Conservation (phyloP, 92 coral and sea anemone genomes). For the Porites evermanni region DNA sequence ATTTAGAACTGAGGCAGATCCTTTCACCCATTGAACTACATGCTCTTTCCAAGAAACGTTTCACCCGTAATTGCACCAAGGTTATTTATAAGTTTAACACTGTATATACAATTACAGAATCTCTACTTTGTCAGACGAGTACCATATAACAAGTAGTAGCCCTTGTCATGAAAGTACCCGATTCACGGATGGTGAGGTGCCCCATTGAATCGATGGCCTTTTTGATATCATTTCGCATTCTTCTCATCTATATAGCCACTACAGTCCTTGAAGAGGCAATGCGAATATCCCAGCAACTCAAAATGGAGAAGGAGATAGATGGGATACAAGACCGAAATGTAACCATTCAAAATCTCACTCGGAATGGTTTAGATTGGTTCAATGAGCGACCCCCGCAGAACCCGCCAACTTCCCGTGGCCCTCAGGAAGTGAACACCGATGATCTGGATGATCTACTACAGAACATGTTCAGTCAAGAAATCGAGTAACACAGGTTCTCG, state of each 20-base stretch:
- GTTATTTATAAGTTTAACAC: no score
- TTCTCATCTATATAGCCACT: not conserved
- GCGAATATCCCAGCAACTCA: slow-evolving; percentile 38
- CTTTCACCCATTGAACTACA: no score
- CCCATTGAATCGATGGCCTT: not conserved
- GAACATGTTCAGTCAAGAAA: not conserved
- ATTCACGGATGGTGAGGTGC: no score
- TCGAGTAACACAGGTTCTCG: not conserved
- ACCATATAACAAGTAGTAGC: no score
- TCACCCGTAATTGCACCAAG: no score
- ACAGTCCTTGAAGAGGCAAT: slow-evolving; percentile 24
- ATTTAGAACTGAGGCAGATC: no score
- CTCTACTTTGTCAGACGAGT: no score
- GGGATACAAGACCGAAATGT: slow-evolving; percentile 60
- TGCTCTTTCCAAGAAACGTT: no score
- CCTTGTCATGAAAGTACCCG: no score
- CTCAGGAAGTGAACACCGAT: slow-evolving; percentile 15
- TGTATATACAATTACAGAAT: no score
- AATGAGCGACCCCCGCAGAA: not conserved
- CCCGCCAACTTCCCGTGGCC: not conserved
- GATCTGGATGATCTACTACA: slow-evolving; percentile 7
- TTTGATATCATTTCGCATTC: not conserved
- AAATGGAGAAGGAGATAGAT: slow-evolving; percentile 58
- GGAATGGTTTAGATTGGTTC: slow-evolving; percentile 4
- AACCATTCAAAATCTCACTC: slow-evolving; percentile 24